These are phyloP conservation scores for Drosophila biarmipes DNA, from an alignment of 1,140 invertebrate species.

Conservation along the genomic window DNA sequence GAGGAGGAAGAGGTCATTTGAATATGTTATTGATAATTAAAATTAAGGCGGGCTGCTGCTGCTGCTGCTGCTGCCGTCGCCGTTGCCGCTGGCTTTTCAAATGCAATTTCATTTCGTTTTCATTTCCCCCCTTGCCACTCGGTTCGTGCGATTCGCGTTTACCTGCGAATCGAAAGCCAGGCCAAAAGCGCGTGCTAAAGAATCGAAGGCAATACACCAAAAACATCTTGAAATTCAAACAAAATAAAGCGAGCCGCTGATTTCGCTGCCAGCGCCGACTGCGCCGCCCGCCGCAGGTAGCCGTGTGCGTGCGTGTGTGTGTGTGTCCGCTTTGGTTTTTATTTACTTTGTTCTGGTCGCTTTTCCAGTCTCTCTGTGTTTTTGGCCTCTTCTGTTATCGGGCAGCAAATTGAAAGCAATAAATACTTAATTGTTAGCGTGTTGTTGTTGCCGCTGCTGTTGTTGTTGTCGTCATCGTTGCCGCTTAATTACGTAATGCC, in stretches of 20 bases:
- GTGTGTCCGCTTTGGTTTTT: slow-evolving; percentile 35
- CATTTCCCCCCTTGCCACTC: slow-evolving; percentile 1
- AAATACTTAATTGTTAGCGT: slow-evolving; percentile 76
- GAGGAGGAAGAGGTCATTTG: slow-evolving; percentile 10
- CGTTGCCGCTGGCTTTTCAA: neutral
- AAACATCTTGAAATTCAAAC: slow-evolving; percentile 55
- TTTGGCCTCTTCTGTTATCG: slow-evolving; percentile 55
- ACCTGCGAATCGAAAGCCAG: slow-evolving; percentile 27
- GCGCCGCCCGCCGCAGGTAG: slow-evolving; percentile 30
- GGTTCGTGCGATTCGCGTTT: slow-evolving; percentile 11
- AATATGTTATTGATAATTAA: slow-evolving; percentile 54
- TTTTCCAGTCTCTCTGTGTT: slow-evolving; percentile 21
- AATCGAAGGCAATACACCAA: slow-evolving; percentile 32
- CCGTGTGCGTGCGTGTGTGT: slow-evolving; percentile 18
- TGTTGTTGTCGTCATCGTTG: slow-evolving; percentile 8
- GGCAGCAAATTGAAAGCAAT: slow-evolving; percentile 76
- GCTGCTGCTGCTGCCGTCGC: neutral
- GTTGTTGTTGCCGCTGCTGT: slow-evolving; percentile 4
- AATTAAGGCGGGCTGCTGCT: slow-evolving; percentile 27
- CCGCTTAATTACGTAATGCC: slow-evolving; percentile 74
- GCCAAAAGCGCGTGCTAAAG: slow-evolving; percentile 30
- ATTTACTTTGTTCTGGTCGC: slow-evolving; percentile 41
- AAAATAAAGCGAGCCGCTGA: slow-evolving; percentile 42
- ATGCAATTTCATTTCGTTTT: slow-evolving; percentile 24
- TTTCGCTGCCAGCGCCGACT: slow-evolving; percentile 38